Base-by-base conservation (phyloP, 2,113 vertebrate genomes). In the Leiothrix lutea region DNA sequence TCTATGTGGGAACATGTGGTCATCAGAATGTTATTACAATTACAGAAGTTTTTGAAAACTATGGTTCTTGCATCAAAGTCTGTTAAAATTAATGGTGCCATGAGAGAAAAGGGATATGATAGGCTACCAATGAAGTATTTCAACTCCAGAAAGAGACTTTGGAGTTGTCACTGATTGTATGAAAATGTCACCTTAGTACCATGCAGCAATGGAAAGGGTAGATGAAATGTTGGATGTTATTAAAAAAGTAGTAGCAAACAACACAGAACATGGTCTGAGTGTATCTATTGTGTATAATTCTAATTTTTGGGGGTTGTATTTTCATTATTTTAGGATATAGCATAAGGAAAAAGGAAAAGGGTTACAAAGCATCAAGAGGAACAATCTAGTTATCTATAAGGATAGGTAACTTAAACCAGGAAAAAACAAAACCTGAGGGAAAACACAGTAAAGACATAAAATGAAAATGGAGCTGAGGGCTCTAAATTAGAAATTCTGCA, bases 361-460 rank as follows among this genome's bases (percentile, higher is more conserved):
- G 1, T 38, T 44, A 19, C 42, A 11, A 80, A 73, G 14, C 2
- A 12, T 80, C 44, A 50, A 67, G 33, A 50, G 13, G 17, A 72
- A 38, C 53, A 67, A 54, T 58, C 5, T 54, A 72, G 25, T 83
- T 75, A 31, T 23, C 33, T 82, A 1, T 54, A 72, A 40, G 29
- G 42, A 50, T 19, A 42, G 35, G 19, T 69, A 53, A 64, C 29
- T 87, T 72, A 36, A 90, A 36, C 3, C 11, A 67, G 14, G 19
- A 48, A n/a, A 57, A 47, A 1, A 9, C 0, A 42, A 1, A 9
- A 0, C 0, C 8, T 3, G 23, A 72, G 40, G 33, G 38, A 80
- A 48, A 77, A 50, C 47, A 29, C 20, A 9, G 36, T 75, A 12
- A 29, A 62, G 20, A 38, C 9, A 15, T 2, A 81, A 48, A 81